Conservation (phyloP, 2,797 vertebrate genomes). For the Chelmon rostratus region DNA sequence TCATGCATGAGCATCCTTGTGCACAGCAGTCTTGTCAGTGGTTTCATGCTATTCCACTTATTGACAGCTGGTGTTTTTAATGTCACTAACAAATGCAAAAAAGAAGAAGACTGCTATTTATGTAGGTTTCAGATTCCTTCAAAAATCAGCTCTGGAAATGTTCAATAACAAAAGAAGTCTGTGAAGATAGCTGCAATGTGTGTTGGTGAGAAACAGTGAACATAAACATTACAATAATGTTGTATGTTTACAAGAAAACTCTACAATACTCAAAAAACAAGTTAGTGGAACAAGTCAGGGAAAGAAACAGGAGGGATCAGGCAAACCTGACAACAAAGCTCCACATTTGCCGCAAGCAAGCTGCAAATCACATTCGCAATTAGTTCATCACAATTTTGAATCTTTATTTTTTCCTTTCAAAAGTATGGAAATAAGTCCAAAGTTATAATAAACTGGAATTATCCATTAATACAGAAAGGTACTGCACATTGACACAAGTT, state of each 20-base stretch:
- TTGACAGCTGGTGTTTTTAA: not conserved
- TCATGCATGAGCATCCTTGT: not conserved
- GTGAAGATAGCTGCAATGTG: not conserved
- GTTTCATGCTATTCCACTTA: not conserved
- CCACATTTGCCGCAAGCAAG: not conserved
- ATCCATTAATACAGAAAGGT: slow-evolving; percentile 5
- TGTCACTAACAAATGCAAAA: not conserved
- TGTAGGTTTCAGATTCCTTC: not conserved
- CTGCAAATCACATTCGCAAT: no score
- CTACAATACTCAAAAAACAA: not conserved
- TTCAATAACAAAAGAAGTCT: not conserved
- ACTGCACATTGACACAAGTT: slow-evolving; percentile 22
- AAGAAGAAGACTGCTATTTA: not conserved
- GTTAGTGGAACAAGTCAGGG: not conserved
- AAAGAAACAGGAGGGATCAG: not conserved
- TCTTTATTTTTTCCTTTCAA: not conserved
- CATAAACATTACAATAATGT: not conserved
- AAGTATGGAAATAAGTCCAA: slow-evolving; percentile 9
- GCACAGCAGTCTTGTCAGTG: not conserved
- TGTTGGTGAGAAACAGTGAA: not conserved
- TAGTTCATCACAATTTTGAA: not conserved
- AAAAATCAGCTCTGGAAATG: not conserved
- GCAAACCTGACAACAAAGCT: not conserved
- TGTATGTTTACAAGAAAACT: not conserved
- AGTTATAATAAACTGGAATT: slow-evolving; percentile 3